Conservation (phyloP, 2,113 vertebrate genomes). For the Corythornis cristatus region DNA sequence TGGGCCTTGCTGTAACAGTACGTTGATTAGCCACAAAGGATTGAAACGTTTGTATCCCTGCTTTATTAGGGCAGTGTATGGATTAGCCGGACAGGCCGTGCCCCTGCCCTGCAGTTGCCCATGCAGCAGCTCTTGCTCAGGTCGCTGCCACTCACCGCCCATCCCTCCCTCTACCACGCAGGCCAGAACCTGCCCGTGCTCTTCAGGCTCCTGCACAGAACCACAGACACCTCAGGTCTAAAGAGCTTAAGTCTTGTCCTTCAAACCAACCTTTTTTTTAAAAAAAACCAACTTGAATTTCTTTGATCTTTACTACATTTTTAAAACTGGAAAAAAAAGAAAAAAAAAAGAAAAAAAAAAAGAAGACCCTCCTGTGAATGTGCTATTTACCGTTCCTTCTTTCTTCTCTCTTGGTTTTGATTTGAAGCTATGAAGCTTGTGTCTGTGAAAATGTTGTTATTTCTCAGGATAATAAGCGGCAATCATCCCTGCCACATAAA, state of each 20-base stretch:
- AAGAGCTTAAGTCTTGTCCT: conserved; percentile 58
- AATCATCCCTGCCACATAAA: conserved; percentile 72
- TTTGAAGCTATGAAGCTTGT: conserved; percentile 69
- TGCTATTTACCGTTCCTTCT: conserved; percentile 59
- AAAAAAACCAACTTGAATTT: conserved; percentile 70
- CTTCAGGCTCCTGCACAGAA: not conserved
- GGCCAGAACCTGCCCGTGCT: not conserved
- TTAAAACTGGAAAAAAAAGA: not conserved
- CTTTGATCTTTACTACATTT: conserved; percentile 73
- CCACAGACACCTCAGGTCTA: not conserved
- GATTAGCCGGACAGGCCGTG: too few species aligned
- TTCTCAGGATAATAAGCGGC: conserved; percentile 78
- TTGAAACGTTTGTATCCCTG: too few species aligned
- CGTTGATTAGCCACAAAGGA: too few species aligned
- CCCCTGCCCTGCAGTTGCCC: not conserved
- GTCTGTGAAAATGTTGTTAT: conserved; percentile 74
- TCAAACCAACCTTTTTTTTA: conserved; percentile 69
- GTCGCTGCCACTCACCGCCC: accelerated
- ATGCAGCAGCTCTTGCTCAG: accelerated
- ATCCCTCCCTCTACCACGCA: accelerated
- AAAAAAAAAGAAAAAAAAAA: not conserved
- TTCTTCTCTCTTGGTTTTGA: conserved; percentile 64
- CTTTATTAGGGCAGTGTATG: too few species aligned
- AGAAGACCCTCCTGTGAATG: conserved; percentile 54
- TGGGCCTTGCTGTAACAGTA: too few species aligned